Evolutionary conservation across 2,113 vertebrate species (phyloP), one percentile per base, ranked within the genome.

Genomic region (Gasterosteus aculeatus): DNA sequence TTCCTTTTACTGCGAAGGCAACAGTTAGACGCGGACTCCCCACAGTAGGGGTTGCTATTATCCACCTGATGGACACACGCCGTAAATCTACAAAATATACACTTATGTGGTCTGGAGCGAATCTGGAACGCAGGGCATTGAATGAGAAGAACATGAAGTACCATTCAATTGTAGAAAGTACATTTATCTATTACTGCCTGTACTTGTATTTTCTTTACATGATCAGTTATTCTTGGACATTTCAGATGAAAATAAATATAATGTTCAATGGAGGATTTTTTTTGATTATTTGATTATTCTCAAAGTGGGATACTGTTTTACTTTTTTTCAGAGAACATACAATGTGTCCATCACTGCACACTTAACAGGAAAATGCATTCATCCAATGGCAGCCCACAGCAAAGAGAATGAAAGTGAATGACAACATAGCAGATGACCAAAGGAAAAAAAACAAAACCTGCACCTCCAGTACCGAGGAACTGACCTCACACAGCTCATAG

Each of bases 41-140:
- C 16, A 59, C 70, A 74, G 53, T 11, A 70, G 66, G 68, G 65
- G 81, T 69, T 10, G 16, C 46, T 59, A 16, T 64, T 54, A 67
- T 70, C 70, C 65, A 38, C 44, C 38, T 5, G 4, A 47, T 19
- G 66, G 56, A 33, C 57, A 38, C 31, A 12, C 16, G 7, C 42
- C 18, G 31, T 7, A 49, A 62, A 41, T 61, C 57, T 26, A 54
- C 38, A 22, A 35, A 64, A 56, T 22, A 35, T 54, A 9, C 38
- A 9, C 2, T 51, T 10, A 51, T 9, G 16, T 31, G 22, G 26
- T 33, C 49, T 56, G 7, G 0, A 39, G 35, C 10, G 41, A 44
- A 63, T 42, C 10, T 51, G 58, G 33, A 14, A 19, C 26, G 5
- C 1, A 19, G 33, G 12, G 26, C 18, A 29, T 10, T 11, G 15